phyloP scores from a whole-genome alignment of 2,113 vertebrate genomes.

The Dasyornis broadbenti region DNA sequence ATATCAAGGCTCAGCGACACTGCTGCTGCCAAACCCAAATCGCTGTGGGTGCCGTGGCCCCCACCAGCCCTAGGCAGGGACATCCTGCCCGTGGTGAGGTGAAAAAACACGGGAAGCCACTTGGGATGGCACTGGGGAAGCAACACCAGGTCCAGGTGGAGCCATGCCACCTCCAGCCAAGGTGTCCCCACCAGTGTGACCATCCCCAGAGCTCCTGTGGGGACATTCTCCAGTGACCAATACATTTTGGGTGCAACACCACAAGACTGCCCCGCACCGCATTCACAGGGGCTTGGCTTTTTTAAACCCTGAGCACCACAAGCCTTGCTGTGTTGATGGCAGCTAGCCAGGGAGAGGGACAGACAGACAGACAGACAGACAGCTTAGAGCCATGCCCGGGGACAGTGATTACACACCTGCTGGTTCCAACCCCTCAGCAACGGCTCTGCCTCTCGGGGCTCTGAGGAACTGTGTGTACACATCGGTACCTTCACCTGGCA shows the following conservation, averaged over 20 bases:
- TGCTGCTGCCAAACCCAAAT: background rate
- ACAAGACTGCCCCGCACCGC: rapidly evolving
- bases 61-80: background rate
- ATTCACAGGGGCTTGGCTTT: background rate
- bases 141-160: rapidly evolving
- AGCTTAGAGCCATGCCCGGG: background rate
- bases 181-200: rapidly evolving
- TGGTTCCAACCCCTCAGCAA: background rate
- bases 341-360: background rate
- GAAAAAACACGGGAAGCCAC: background rate
- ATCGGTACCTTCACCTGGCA: rapidly evolving
- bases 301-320: background rate
- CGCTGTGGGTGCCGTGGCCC: background rate
- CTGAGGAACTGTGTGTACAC: rapidly evolving
- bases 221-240: rapidly evolving
- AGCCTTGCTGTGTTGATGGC: background rate
- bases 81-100: rapidly evolving
- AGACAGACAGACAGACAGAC: background rate
- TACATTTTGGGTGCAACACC: rapidly evolving
- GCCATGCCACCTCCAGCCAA: background rate
- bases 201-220: rapidly evolving
- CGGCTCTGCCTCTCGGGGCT: background rate
- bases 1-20: background rate
- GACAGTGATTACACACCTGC: background rate
- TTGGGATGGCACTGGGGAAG: rapidly evolving